Base-by-base conservation (phyloP, 2,888 invertebrate species). In the Pediacus dermestoides region DNA sequence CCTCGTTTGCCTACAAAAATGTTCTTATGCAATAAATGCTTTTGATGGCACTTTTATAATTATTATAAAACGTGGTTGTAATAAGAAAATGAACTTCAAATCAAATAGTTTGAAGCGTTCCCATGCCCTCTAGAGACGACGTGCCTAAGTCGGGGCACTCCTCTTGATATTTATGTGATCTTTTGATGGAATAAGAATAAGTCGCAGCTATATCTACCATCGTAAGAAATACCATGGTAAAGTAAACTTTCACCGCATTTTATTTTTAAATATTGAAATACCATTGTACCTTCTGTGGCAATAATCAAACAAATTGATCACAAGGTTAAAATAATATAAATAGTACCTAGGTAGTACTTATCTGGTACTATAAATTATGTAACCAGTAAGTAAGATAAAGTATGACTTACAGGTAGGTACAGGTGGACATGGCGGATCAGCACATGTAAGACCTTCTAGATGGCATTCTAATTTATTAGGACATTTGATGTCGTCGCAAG, bases 381-480 rank as follows among this genome's bases (percentile, higher is more conserved):
- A n/a, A n/a, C n/a, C n/a, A n/a, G 18, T 18, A 18, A 18, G 4
- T 18, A 28, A 4, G 14, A 28, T 26, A 13, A 10, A 2, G 16
- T 7, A 13, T 32, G 37, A 65, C 72, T 70, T 73, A 78, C 90
- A 90, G 10, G 85, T 87, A 28, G 90, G 88, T 11, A 89, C 74
- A 4, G 89, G 89, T 1, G 88, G 88, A 54, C 90, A 90, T 0
- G 88, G 88, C 34, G 85, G 85, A 26, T 78, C 77, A 32, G 82
- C 74, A 59, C 90, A 90, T 2, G 84, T 80, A 2, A 84, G 77
- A 54, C 88, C 87, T 58, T 87, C 84, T 50, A 88, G 66, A 60
- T 88, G 85, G 56, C 90, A 90, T 3, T 81, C 76, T 44, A 86
- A 75, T 1, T 80, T 77, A 23, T 84, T 82, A 0, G 89, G 88